Evolutionary conservation across 2,113 vertebrate genomes (phyloP).

Genomic region (Eupsittula cactorum): DNA sequence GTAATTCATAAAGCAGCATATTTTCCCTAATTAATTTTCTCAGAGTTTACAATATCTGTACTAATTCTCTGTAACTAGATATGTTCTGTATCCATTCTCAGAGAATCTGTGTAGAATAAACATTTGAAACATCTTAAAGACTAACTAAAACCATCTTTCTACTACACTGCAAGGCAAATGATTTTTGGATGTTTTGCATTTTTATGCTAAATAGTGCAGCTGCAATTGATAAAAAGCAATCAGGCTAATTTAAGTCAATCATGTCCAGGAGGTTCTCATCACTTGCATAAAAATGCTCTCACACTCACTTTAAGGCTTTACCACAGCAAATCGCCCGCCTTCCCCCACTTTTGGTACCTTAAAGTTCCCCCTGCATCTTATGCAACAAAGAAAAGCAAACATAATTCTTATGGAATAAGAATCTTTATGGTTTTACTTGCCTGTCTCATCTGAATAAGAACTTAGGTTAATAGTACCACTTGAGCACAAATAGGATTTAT

Average conservation of each 20-base stretch:
- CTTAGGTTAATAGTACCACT: neutral
- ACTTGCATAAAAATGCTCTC: slow-evolving; percentile 78
- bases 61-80: slow-evolving; percentile 83
- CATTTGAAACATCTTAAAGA: slow-evolving; percentile 81
- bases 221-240: slow-evolving; percentile 84
- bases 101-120: slow-evolving; percentile 80
- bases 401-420: neutral
- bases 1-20: slow-evolving; percentile 76
- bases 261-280: slow-evolving; percentile 82
- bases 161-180: slow-evolving; percentile 82
- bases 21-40: slow-evolving; percentile 84
- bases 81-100: slow-evolving; percentile 78
- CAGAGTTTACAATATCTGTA: slow-evolving; percentile 80
- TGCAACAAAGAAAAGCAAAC: slow-evolving; percentile 33
- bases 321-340: slow-evolving; percentile 37
- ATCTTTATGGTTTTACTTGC: slow-evolving; percentile 2
- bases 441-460: slow-evolving; percentile 46
- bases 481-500: neutral
- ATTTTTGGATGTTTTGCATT: slow-evolving; percentile 84
- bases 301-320: slow-evolving; percentile 75
- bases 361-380: slow-evolving; percentile 24
- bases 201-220: slow-evolving; percentile 82
- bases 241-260: slow-evolving; percentile 85
- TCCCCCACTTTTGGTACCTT: slow-evolving; percentile 9
- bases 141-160: slow-evolving; percentile 83